Base-by-base conservation (phyloP, 2,797 vertebrate species). In the Stomatorhinus walkeri region DNA sequence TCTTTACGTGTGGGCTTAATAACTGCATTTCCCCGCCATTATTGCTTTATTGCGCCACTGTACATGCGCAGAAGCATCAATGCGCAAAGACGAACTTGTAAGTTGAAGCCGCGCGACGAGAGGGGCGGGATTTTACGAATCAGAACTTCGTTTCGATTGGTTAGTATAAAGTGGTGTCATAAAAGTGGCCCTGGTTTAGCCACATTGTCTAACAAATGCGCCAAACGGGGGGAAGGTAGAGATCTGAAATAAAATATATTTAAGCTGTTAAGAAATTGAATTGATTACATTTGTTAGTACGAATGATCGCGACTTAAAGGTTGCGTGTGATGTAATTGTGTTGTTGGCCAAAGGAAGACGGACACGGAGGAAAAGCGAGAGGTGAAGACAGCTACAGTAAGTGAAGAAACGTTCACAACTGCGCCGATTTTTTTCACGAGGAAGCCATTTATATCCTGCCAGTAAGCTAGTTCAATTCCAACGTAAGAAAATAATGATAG, bases 151-250 rank as follows among this genome's bases (percentile, higher is more conserved):
- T 49, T 85, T 59, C 89, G 68, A 93, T 93, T 92, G 92, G 92
- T 89, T 88, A 36, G 54, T 10, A 85, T 46, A 22, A 3, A 87
- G 52, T 84, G 56, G 87, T 88, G 90, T 91, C 90, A 90, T 88
- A 88, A 87, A 92, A 91, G 72, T 64, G 88, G 72, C 89, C 90
- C 89, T 90, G 90, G 91, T 64, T 92, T 89, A 86, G 88, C 87
- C 90, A 92, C 91, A 91, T 93, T 93, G 92, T 92, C 90, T 89
- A 87, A 83, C 81, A 89, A 90, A 87, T 90, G 91, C 89, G 89
- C 85, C 36, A 87, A 89, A 89, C 61, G 83, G 87, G 61, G 14
- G 64, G 61, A 86, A 64, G 89, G 87, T 81, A 79, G 88, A 52
- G 40, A 81, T 28, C 40, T 22, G 16, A 87, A 87, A 87, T 48